Base-by-base conservation (phyloP, 2,888 invertebrate species). In the Plutella xylostella region DNA sequence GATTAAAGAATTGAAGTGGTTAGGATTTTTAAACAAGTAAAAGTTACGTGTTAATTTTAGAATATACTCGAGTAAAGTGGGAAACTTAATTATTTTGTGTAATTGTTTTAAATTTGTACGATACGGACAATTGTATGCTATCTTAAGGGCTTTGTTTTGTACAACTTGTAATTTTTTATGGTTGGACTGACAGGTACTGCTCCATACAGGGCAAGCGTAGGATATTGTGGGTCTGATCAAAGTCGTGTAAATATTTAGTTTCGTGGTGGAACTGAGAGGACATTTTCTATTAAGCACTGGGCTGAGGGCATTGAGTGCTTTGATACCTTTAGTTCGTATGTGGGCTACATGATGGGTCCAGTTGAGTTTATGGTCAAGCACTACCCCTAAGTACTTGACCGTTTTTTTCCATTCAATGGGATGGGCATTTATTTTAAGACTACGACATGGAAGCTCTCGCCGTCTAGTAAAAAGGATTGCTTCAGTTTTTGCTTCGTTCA, bases 281-380 rank as follows among this genome's bases (percentile, higher is more conserved):
- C 25, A 28, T 4, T 15, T 7, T 28, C 40, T 40, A 17, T 15
- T 40, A 6, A 40, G 28, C 9, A 40, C 17, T 3, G 40, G 40
- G 28, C 40, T 40, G 9, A 40, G 28, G 5, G 40, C 40, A 15
- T 40, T 40, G 4, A 40, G 25, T 2, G 40, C 40, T 40, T 15
- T 25, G 4, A 18, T 25, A 17, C 40, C 40, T 40, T 40, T 40
- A 28, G 15, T 15, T 1, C 25, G 15, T 15, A 40, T 4, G 11
- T 18, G 7, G 9, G 15, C 15, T 9, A 28, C 15, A 25, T 40
- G 40, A 4, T 22, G 14, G 14, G 25, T 14, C 39, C 40, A 40
- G 19, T 40, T 40, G 9, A 17, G 25, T 25, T 25, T 40, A 14
- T 21, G 12, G 21, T 38, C 38, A 12, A 38, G 20, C 12, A 12